Base-by-base conservation (phyloP, 2,888 invertebrate species). In the Anticlea derivata region DNA sequence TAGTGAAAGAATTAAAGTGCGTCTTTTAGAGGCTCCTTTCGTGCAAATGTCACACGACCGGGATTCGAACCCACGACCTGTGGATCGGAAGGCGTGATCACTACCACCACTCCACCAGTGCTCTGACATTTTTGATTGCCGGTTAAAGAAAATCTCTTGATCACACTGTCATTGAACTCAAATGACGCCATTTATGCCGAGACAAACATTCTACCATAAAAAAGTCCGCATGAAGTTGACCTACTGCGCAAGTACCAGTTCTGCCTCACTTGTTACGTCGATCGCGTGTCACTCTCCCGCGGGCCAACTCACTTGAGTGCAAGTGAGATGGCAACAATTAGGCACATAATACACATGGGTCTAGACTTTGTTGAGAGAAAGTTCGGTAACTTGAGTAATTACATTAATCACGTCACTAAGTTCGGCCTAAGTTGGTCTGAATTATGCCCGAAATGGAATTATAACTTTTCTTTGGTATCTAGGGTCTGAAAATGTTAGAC, bases 291-390 rank as follows among this genome's bases (percentile, higher is more conserved):
- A 69, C 80, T 75, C 67, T 80, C 78, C 27, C 67, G 53, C 79
- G 44, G 58, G 55, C 57, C 53, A 49, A 59, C 64, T 58, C 47
- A 34, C 51, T 10, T 43, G 44, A 51, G 74, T 43, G 41, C 51
- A 73, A 81, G 60, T 50, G 75, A 65, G 78, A 83, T 57, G 45
- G 45, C 38, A 41, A 45, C 52, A 57, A 58, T 57, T 54, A 53
- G 64, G 60, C 62, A 26, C 26, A 38, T 22, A 38, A 46, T 49
- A 60, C 51, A 47, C 50, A 52, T 59, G 65, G 67, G 65, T 73
- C 69, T 70, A 68, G 70, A 73, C 72, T 70, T 63, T 60, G 71
- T 73, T 65, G 50, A 69, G 82, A 75, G 85, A 85, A 84, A 85
- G 85, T 83, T 64, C 47, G 51, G 57, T 53, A 55, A 53, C 39